Base-by-base conservation (phyloP, 2,797 vertebrate species). In the Lateolabrax maculatus region DNA sequence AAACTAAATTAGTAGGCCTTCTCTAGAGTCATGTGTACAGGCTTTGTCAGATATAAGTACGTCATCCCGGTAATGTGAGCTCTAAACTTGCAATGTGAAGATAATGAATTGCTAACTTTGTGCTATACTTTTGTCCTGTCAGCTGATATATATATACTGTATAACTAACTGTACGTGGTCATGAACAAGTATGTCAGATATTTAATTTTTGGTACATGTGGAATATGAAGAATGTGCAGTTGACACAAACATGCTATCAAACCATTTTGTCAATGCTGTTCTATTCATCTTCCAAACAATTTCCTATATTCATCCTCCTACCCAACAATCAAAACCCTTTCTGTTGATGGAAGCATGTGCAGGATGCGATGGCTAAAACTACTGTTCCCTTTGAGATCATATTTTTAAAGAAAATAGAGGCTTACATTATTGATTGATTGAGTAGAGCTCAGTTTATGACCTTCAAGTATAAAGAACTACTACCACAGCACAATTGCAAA, bases 301-400 rank as follows among this genome's bases (percentile, higher is more conserved):
- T 61, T 44, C 25, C 55, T 69, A n/a, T 37, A 51, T 72, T 76
- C 62, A 36, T 27, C n/a, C 67, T 77, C 25, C 55, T 29, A 39
- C 15, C 10, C 11, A 46, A 27, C 51, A 64, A 13, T 61, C n/a
- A 48, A 78, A n/a, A n/a, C n/a, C n/a, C 69, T 65, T 81, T 71
- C 55, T 34, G 29, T 61, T 62, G 7, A 68, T 31, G 31, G 64
- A 67, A 41, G 60, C 5, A 0, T 43, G 4, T 48, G 7, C 46
- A 69, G 6, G 27, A 61, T 48, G 29, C 25, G 25, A 75, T 2
- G 8, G 4, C 52, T 9, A 34, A 58, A 37, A 52, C 53, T 27
- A 7, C 48, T 48, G 25, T 36, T 34, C 9, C 1, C 44, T 60
- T 46, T 64, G 39, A 34, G 0, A 52, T 71, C 0, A 0, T 53